A percentile compares a stretch with the other conserved stretches of the same genome.
Evolutionary conservation across 2,797 vertebrate genomes (phyloP).

Genomic region (Sciurus carolinensis): DNA sequence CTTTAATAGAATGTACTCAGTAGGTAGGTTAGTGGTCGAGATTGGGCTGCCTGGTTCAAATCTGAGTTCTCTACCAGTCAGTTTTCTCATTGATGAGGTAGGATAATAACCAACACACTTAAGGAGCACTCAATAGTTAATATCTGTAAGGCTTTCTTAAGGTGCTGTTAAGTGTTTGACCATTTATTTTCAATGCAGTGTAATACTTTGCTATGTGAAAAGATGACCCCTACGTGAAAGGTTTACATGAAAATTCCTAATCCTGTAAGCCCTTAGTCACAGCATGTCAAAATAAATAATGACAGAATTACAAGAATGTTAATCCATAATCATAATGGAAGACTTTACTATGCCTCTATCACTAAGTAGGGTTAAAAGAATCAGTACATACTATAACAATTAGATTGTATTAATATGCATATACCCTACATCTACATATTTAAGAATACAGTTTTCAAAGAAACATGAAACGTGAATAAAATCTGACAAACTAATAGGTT

Average conservation of each 20-base stretch:
- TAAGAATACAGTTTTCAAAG: conserved; percentile 20
- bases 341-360: not conserved
- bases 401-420: not conserved
- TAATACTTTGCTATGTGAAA: conserved; percentile 36
- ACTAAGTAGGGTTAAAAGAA: not conserved
- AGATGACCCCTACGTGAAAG: not conserved
- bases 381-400: not conserved
- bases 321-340: conserved; percentile 12
- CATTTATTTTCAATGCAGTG: conserved; percentile 15
- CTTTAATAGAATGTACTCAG: not conserved
- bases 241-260: conserved; percentile 23
- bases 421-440: not conserved
- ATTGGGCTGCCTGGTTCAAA: not conserved
- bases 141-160: not conserved
- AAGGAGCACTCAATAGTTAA: not conserved
- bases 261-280: not conserved
- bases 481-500: conserved; percentile 1
- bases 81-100: conserved; percentile 23
- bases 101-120: not conserved
- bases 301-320: conserved; percentile 37
- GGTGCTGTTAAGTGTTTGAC: not conserved
- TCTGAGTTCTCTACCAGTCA: not conserved
- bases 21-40: not conserved
- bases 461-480: not conserved
- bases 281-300: conserved; percentile 36